These are phyloP conservation scores for Corvus cornix DNA, from an alignment of 2,113 vertebrate genomes.

Conservation along the genomic window DNA sequence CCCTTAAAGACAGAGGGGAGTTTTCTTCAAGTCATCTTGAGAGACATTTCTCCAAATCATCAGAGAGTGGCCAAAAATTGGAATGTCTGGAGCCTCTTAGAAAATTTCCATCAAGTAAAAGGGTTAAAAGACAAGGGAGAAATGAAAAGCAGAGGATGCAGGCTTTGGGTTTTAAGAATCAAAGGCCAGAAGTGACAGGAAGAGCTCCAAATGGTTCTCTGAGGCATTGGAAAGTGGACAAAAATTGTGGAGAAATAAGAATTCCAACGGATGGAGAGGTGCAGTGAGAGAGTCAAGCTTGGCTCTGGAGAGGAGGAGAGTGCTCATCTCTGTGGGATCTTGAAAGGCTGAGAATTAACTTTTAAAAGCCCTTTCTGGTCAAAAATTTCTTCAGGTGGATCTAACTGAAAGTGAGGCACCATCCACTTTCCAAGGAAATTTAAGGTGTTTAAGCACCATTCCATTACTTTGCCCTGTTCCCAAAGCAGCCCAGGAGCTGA, in stretches of 20 bases:
- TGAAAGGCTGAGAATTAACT: neutral
- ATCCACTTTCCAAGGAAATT: neutral
- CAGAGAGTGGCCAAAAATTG: neutral
- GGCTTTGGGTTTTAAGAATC: neutral
- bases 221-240: neutral
- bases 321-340: neutral
- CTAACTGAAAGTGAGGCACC: neutral
- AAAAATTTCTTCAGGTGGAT: neutral
- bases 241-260: neutral
- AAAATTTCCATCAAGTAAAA: neutral
- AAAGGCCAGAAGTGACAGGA: neutral
- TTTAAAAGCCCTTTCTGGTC: neutral
- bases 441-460: neutral
- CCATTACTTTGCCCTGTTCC: neutral
- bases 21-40: neutral
- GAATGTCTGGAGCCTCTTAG: neutral
- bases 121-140: neutral
- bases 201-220: neutral
- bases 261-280: accelerated
- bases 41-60: neutral
- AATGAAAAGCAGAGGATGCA: neutral
- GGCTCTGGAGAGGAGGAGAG: neutral
- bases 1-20: neutral
- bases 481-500: neutral
- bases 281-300: neutral